Base-by-base conservation (phyloP, 2,888 invertebrate species). In the Scelioninae gen. 1 region DNA sequence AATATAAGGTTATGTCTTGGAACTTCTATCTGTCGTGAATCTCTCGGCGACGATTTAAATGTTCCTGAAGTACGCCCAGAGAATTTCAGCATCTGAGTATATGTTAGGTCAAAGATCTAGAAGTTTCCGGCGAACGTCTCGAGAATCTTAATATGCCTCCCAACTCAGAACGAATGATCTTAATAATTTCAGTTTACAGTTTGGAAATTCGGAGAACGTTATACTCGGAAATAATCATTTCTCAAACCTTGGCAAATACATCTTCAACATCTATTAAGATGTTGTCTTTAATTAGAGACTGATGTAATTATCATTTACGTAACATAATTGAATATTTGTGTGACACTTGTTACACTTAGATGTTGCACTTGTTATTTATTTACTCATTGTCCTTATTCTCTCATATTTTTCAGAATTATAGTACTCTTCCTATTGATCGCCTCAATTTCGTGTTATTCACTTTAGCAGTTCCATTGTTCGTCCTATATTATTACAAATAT, bases 81-180 rank as follows among this genome's bases (percentile, higher is more conserved):
- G 49, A 49, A 49, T 49, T 49, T 49, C 49, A 23, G 10, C 23
- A 49, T 7, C 49, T 49, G 49, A 10, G 49, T 16, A 49, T 49
- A 49, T 16, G 23, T 11, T 11, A 16, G 49, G 49, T 49, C 49
- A 49, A 49, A 49, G 49, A 49, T 49, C n/a, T 49, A 23, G 8
- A 49, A 49, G 16, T 49, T 49, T 49, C 49, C 49, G 49, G 49
- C 49, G 16, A 16, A 23, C 11, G 49, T 49, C 23, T 49, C 49
- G 16, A 11, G 49, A 49, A 49, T 49, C 16, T 16, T 49, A 23
- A 49, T 49, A 16, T 49, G 11, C 23, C 49, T 15, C 23, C 23
- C 11, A 45, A 10, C 7, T 10, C 23, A 16, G 49, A 49, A 49
- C 16, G 23, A 49, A 49, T 49, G 49, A 16, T 49, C 49, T 49